Base-by-base conservation (phyloP, 2,888 invertebrate species). In the Cosmia trapezina region DNA sequence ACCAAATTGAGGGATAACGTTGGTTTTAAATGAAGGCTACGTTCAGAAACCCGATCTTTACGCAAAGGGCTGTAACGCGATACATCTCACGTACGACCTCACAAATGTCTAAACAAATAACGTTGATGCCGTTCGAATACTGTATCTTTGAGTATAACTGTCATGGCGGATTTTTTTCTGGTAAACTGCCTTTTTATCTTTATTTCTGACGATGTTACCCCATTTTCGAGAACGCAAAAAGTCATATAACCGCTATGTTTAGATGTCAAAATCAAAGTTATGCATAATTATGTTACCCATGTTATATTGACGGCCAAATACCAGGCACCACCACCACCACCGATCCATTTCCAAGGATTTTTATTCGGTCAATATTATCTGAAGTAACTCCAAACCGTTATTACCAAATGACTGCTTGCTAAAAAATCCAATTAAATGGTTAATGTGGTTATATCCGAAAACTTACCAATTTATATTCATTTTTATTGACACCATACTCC, bases 21-120 rank as follows among this genome's bases (percentile, higher is more conserved):
- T 19, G 22, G 37, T 28, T 63, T 65, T 33, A 54, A 65, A 33
- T 57, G 3, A 62, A 67, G 19, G 49, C 68, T 49, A 53, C n/a
- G 53, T 33, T 62, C 17, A 45, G 78, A 49, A 65, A 80, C 43
- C 11, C 14, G 51, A 70, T 64, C 64, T 53, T 19, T 3, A 49
- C 33, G 37, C 68, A 51, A 53, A 63, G 68, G 69, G 64, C 64
- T 69, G 78, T 66, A 80, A 81, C n/a, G 57, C 28, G 59, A 80
- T 78, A 78, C 53, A 37, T 59, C 12, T 63, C 62, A 41, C 54
- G 67, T n/a, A 59, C 28, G 59, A 59, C 37, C 78, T 72, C 68
- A 51, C 51, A 37, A 51, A 61, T 53, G 78, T 77, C 81, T 61
- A 6, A 76, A 64, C 78, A 80, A 81, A 79, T 79, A 64, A 49